These are phyloP conservation scores for Chydorus sphaericus DNA, from an alignment of 2,888 invertebrate species.

Conservation along the genomic window DNA sequence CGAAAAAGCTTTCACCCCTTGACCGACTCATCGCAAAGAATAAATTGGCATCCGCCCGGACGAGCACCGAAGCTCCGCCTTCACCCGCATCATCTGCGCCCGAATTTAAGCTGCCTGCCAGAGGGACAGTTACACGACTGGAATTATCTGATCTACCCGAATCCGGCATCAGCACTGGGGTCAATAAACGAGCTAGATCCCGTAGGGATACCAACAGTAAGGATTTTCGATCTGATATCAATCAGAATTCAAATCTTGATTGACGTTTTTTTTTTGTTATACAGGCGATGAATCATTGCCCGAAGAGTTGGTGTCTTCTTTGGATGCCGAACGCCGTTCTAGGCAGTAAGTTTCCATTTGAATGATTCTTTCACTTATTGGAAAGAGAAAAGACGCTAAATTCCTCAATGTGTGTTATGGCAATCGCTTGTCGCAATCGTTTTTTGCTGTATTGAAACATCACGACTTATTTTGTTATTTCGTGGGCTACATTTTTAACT, in stretches of 20 bases:
- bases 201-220: no score
- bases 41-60: background rate
- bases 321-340: background rate
- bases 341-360: background rate
- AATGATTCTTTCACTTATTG: background rate
- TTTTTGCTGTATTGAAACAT: no score
- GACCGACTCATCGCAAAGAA: slow-evolving; percentile 8
- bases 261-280: no score
- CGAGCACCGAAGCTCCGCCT: background rate
- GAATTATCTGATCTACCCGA: slow-evolving; percentile 5
- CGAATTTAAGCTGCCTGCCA: background rate
- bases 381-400: no score
- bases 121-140: background rate
- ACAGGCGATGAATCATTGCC: no score
- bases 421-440: no score
- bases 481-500: no score
- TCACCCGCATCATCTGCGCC: background rate
- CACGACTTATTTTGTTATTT: no score
- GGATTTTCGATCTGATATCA: no score
- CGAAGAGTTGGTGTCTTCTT: background rate
- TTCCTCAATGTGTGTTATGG: no score
- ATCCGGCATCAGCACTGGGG: slow-evolving; percentile 1
- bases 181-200: no score
- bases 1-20: slow-evolving; percentile 7
- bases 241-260: no score